Evolutionary conservation across 2,797 vertebrate genomes (phyloP).

Genomic region (Eutrigla gurnardus): DNA sequence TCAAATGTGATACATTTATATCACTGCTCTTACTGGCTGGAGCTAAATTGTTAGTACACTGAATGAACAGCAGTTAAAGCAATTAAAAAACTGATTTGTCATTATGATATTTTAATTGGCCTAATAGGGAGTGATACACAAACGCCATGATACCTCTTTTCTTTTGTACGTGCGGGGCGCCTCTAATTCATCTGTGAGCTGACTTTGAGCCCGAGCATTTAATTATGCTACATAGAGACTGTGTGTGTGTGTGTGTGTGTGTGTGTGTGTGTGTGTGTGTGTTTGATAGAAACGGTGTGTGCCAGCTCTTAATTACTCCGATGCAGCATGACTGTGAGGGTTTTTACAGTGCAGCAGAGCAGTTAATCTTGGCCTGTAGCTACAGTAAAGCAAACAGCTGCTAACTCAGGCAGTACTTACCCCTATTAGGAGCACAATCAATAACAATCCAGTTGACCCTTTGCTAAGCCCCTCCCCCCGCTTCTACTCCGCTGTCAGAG

Average conservation of each 20-base stretch:
- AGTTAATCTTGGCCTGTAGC: constrained; percentile 62
- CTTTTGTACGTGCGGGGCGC: constrained; percentile 30
- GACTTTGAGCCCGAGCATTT: constrained; percentile 65
- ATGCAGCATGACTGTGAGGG: constrained; percentile 51
- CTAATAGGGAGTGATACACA: constrained; percentile 55
- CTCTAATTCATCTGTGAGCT: constrained; percentile 52
- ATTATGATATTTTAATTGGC: constrained; percentile 65
- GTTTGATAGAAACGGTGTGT: constrained; percentile 35
- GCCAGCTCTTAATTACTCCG: constrained; percentile 65
- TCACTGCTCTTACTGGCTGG: constrained; percentile 23
- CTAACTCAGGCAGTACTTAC: constrained; percentile 50
- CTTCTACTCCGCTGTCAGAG: no score
- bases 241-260: constrained; percentile 20
- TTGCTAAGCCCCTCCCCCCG: background rate
- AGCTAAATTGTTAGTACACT: constrained; percentile 39
- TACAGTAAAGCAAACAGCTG: constrained; percentile 47
- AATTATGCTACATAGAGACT: constrained; percentile 57
- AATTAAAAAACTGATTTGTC: constrained; percentile 67
- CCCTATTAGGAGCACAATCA: constrained; percentile 58
- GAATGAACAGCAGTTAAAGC: constrained; percentile 60
- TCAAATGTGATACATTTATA: constrained; percentile 33
- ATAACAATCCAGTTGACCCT: constrained; percentile 46
- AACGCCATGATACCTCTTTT: constrained; percentile 46
- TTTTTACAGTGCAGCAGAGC: constrained; percentile 51
- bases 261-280: constrained; percentile 28